Conservation (phyloP, 2,888 invertebrate species). For the Leptinotarsa peninsularis region DNA sequence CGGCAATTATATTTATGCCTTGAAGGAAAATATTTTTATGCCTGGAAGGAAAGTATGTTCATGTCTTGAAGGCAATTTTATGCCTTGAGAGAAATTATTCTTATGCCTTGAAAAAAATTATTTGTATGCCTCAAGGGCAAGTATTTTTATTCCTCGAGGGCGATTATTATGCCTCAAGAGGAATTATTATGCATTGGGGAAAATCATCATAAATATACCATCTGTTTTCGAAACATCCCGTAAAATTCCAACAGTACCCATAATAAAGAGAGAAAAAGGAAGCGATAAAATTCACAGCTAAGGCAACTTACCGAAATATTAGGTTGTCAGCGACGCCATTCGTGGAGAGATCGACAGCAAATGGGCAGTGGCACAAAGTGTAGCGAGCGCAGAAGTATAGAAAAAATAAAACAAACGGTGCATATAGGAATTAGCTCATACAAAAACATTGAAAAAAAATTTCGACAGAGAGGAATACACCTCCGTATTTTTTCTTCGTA, state of each 20-base stretch:
- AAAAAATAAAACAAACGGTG: constrained; percentile 68
- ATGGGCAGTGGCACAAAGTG: constrained; percentile 65
- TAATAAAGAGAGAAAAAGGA: constrained; percentile 27
- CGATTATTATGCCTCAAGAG: too few species aligned
- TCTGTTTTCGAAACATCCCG: neutral
- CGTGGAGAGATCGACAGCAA: constrained; percentile 60
- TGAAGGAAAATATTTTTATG: too few species aligned
- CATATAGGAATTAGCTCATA: constrained; percentile 66
- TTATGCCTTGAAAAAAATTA: too few species aligned
- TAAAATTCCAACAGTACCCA: constrained; percentile 38
- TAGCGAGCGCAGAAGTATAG: constrained; percentile 67
- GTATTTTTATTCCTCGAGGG: too few species aligned
- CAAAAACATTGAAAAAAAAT: constrained; percentile 49
- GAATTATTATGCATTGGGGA: too few species aligned
- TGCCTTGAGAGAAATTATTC: too few species aligned
- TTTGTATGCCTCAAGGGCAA: too few species aligned
- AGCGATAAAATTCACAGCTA: constrained; percentile 43
- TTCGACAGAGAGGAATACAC: constrained; percentile 25
- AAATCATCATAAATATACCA: neutral
- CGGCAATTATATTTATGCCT: too few species aligned
- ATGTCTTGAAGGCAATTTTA: too few species aligned
- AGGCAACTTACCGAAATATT: constrained; percentile 65
- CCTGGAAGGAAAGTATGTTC: too few species aligned
- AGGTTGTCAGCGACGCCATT: constrained; percentile 54
- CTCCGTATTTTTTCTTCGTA: constrained; percentile 16